phyloP scores from a whole-genome alignment of 2,888 invertebrate species.

The Standfussiana lucernea region DNA sequence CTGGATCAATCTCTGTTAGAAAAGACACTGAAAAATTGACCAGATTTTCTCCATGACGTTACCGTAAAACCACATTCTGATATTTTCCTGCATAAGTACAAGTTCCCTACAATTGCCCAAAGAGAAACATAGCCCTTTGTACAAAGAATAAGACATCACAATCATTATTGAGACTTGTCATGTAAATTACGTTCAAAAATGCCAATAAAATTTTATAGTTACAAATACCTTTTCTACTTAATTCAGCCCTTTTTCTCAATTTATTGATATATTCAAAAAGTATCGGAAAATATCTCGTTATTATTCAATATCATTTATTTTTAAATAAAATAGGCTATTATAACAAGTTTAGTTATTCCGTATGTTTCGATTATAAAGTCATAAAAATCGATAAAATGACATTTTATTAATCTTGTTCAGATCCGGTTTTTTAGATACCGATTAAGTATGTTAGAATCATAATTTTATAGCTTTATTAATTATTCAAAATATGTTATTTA shows the following conservation, averaged over 20 bases:
- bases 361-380: conserved; percentile 55
- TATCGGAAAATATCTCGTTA: conserved; percentile 52
- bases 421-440: conserved; percentile 43
- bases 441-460: conserved; percentile 34
- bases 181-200: conserved; percentile 28
- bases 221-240: conserved; percentile 26
- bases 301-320: conserved; percentile 45
- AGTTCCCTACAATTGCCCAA: neutral
- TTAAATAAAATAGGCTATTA: conserved; percentile 25
- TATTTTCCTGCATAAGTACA: neutral
- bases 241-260: conserved; percentile 20
- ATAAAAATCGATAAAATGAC: conserved; percentile 65
- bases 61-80: neutral
- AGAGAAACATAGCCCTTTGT: neutral
- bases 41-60: neutral
- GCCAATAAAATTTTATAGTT: conserved; percentile 38
- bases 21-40: neutral
- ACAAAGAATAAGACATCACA: conserved; percentile 27
- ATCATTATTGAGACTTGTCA: conserved; percentile 9
- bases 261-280: conserved; percentile 46
- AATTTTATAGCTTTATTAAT: conserved; percentile 57
- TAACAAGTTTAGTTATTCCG: conserved; percentile 38
- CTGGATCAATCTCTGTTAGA: neutral
- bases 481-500: conserved; percentile 40
- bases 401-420: conserved; percentile 60